A percentile compares a stretch with the other conserved stretches of the same genome.
phyloP scores from a whole-genome alignment of 2,797 vertebrate species.

The Propithecus perrieri region DNA sequence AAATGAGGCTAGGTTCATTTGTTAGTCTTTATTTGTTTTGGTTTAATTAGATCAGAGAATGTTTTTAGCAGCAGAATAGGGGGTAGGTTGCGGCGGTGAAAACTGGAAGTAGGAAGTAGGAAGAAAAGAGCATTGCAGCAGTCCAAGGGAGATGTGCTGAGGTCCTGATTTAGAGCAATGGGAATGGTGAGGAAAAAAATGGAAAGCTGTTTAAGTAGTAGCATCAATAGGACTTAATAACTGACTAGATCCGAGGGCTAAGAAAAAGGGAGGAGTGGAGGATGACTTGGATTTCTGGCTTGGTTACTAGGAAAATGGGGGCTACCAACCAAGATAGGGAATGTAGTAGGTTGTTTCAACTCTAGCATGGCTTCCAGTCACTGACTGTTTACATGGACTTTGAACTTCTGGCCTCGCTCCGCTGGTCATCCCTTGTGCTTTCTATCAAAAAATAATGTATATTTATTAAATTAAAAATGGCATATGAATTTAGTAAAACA shows the following conservation, averaged over 20 bases:
- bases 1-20: neutral
- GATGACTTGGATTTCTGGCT: neutral
- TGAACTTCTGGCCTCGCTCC: neutral
- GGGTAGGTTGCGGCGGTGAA: neutral
- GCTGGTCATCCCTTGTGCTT: neutral
- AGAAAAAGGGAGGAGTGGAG: neutral
- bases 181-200: neutral
- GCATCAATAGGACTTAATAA: neutral
- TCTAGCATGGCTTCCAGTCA: neutral
- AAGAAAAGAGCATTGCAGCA: neutral
- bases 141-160: neutral
- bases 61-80: neutral
- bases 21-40: neutral
- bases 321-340: neutral
- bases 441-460: neutral
- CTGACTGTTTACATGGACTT: neutral
- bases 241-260: neutral
- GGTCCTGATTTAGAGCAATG: neutral
- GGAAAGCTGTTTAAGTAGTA: neutral
- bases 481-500: neutral
- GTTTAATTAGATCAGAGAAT: neutral
- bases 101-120: neutral
- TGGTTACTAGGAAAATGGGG: neutral
- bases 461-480: slow-evolving; percentile 15
- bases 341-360: neutral